A percentile compares a stretch with the other conserved stretches of the same genome.
These are phyloP conservation scores for Calidris pugnax DNA, from an alignment of 2,113 vertebrate species.

Conservation along the genomic window DNA sequence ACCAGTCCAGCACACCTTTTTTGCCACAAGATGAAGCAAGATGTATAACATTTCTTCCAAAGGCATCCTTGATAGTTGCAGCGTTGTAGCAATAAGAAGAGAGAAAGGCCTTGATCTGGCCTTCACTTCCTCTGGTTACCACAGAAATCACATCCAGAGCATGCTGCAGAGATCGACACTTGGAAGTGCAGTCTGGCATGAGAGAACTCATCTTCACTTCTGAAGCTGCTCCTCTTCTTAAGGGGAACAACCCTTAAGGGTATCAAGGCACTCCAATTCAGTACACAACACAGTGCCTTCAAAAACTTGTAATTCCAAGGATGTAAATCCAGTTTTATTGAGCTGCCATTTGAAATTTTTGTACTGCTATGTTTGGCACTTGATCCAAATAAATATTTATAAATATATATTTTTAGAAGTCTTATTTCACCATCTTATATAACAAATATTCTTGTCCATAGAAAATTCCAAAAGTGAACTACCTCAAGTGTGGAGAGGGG, in stretches of 20 bases:
- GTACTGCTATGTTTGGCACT: conserved; percentile 73
- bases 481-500: conserved; percentile 82
- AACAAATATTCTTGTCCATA: conserved; percentile 78
- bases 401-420: conserved; percentile 69
- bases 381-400: conserved; percentile 83
- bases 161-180: conserved; percentile 90
- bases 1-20: conserved; percentile 89
- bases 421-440: conserved; percentile 72
- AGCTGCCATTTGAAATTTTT: conserved; percentile 75
- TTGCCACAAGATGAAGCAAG: conserved; percentile 90
- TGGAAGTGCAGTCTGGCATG: conserved; percentile 86
- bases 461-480: conserved; percentile 72
- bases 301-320: conserved; percentile 71
- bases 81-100: conserved; percentile 90
- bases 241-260: conserved; percentile 28
- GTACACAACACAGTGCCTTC: conserved; percentile 69
- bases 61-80: conserved; percentile 85
- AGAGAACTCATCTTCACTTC: conserved; percentile 85
- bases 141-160: conserved; percentile 89
- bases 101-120: conserved; percentile 87
- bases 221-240: conserved; percentile 39
- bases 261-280: conserved; percentile 54
- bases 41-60: conserved; percentile 90
- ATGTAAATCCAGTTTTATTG: conserved; percentile 76
- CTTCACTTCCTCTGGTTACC: conserved; percentile 87